Evolutionary conservation across 92 coral and sea anemone species (phyloP).

Genomic region (Epizoanthus stellaris): DNA sequence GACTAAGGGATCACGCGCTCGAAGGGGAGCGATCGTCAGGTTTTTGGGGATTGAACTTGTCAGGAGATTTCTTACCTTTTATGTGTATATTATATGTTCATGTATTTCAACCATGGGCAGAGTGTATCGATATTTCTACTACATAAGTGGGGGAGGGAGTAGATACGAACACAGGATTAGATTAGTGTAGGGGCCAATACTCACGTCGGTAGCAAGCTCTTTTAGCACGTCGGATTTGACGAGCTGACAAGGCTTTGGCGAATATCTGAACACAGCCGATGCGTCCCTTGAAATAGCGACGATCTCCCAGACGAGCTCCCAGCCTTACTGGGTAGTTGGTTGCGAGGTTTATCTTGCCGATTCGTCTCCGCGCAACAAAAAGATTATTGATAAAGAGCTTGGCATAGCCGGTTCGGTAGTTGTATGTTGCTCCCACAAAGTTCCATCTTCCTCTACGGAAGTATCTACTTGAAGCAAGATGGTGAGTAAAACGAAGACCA

Average conservation of each 20-base stretch:
- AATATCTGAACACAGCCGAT: slow-evolving; percentile 81
- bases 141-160: background rate
- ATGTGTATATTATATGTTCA: too few relatives aligned
- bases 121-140: too few relatives aligned
- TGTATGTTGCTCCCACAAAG: slow-evolving; percentile 76
- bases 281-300: slow-evolving; percentile 68
- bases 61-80: too few relatives aligned
- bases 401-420: slow-evolving; percentile 71
- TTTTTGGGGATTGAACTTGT: too few relatives aligned
- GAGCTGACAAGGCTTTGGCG: slow-evolving; percentile 69
- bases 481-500: background rate
- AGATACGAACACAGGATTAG: background rate
- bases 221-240: slow-evolving; percentile 59
- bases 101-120: too few relatives aligned
- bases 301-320: slow-evolving; percentile 66
- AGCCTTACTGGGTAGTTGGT: slow-evolving; percentile 77
- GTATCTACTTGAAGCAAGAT: slow-evolving; percentile 60
- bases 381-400: slow-evolving; percentile 74
- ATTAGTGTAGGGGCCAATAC: background rate
- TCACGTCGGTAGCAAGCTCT: slow-evolving; percentile 75
- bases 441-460: slow-evolving; percentile 75
- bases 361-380: slow-evolving; percentile 63
- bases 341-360: slow-evolving; percentile 77
- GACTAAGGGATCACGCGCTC: background rate
- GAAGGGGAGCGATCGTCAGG: too few relatives aligned